phyloP scores from a whole-genome alignment of 2,113 vertebrate genomes.

The Ginglymostoma cirratum region DNA sequence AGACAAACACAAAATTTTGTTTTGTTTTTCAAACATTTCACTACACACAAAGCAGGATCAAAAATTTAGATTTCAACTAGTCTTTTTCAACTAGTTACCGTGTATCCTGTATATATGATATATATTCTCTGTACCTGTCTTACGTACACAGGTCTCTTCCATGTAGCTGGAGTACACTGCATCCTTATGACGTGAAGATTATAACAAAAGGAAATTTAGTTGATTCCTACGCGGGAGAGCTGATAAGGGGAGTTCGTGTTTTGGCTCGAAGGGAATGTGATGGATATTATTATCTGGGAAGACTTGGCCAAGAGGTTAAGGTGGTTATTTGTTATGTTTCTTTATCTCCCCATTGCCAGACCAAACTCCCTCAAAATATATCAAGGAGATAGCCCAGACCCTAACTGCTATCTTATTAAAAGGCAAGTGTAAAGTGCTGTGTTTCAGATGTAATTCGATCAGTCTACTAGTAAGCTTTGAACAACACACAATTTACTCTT shows the following conservation, averaged over 20 bases:
- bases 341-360: neutral
- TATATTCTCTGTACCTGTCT: neutral
- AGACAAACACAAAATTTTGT: neutral
- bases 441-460: no score
- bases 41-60: neutral
- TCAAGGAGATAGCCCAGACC: no score
- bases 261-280: constrained; percentile 52
- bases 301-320: constrained; percentile 46
- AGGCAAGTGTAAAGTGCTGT: no score
- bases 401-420: no score
- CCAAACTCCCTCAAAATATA: no score
- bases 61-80: neutral
- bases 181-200: neutral
- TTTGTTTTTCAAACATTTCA: neutral
- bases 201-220: constrained; percentile 20
- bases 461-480: no score
- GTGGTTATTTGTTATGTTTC: constrained; percentile 20
- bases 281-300: constrained; percentile 53
- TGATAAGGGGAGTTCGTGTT: constrained; percentile 47
- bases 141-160: constrained; percentile 20
- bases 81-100: neutral
- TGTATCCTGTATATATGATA: neutral
- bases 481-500: no score
- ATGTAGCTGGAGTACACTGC: constrained; percentile 5
- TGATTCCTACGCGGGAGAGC: neutral